A percentile compares a stretch with the other conserved stretches of the same genome.
These are phyloP conservation scores for Pseudocheirus occidentalis DNA, from an alignment of 2,797 vertebrate genomes.

Conservation along the genomic window DNA sequence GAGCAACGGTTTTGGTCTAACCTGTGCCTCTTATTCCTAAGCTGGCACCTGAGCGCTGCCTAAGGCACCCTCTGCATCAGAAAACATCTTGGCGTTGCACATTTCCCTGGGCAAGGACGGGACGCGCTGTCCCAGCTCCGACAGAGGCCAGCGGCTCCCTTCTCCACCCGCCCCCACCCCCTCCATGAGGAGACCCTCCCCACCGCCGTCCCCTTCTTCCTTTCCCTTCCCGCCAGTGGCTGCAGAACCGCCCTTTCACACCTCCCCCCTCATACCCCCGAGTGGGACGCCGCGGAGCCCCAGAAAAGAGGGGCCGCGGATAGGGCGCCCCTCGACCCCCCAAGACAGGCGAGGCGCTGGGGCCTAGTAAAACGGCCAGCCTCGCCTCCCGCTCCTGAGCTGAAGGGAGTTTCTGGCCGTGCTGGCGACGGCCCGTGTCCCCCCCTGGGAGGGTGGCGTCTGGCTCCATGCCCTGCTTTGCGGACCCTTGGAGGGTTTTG, in stretches of 20 bases:
- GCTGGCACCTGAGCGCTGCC: conserved; percentile 83
- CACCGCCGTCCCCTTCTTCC: background rate
- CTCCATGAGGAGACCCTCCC: conserved; percentile 16
- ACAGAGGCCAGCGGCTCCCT: background rate
- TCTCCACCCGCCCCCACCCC: too few relatives aligned
- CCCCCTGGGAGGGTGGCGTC: background rate
- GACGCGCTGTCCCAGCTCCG: rapidly evolving
- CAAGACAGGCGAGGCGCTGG: conserved; percentile 25
- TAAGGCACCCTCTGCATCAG: conserved; percentile 81
- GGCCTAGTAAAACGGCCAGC: background rate
- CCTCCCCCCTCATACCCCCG: background rate
- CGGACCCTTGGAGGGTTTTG: too few relatives aligned
- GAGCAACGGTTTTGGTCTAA: conserved; percentile 92
- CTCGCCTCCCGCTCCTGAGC: background rate
- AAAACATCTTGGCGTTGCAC: conserved; percentile 87
- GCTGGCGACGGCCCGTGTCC: background rate
- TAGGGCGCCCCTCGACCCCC: background rate
- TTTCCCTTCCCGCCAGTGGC: background rate
- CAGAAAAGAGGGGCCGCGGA: background rate
- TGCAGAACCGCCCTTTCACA: background rate
- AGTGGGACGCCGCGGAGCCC: background rate
- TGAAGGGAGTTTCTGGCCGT: background rate
- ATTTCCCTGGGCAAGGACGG: conserved; percentile 66
- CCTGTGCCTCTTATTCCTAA: conserved; percentile 88
- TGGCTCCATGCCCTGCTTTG: background rate